Percentiles rank a stretch among this genome's conserved stretches.
Conservation (phyloP, 37 sponge, comb jelly and placozoan genomes). For the Spongilla lacustris region DNA sequence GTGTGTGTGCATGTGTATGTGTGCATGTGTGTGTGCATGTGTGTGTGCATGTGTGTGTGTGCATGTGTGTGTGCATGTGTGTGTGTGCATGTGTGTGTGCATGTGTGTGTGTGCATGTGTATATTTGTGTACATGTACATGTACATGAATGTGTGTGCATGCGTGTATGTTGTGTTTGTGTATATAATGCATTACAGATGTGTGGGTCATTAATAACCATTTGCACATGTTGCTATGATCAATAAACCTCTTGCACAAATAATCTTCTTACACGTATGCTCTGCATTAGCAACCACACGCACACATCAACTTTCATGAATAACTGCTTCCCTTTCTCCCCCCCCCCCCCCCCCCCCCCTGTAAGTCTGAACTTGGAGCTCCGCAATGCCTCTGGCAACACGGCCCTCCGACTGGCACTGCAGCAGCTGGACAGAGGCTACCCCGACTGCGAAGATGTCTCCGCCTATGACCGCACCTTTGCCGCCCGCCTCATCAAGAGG, state of each 20-base stretch:
- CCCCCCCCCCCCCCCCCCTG: background rate
- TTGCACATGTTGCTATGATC: no score
- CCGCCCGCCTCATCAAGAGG: constrained; percentile 67
- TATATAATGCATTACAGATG: no score
- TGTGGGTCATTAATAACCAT: no score
- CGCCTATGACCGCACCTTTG: constrained; percentile 44
- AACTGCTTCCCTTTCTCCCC: no score
- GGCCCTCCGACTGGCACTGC: constrained; percentile 78
- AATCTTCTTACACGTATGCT: no score
- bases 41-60: background rate
- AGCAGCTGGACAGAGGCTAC: constrained; percentile 60
- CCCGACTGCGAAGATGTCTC: constrained; percentile 31
- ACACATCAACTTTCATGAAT: no score
- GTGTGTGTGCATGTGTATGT: background rate
- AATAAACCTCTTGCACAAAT: no score
- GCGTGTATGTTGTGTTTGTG: no score
- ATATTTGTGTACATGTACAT: no score
- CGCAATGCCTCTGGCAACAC: constrained; percentile 62
- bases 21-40: background rate
- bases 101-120: constrained; percentile 4
- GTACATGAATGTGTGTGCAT: no score
- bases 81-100: constrained; percentile 27
- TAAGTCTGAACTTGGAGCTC: constrained; percentile 80
- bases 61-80: background rate
- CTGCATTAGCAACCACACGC: no score